Percentiles rank a stretch among this genome's conserved stretches.
These are phyloP conservation scores for Alitta virens DNA, from an alignment of 2,888 invertebrate genomes.

Conservation along the genomic window DNA sequence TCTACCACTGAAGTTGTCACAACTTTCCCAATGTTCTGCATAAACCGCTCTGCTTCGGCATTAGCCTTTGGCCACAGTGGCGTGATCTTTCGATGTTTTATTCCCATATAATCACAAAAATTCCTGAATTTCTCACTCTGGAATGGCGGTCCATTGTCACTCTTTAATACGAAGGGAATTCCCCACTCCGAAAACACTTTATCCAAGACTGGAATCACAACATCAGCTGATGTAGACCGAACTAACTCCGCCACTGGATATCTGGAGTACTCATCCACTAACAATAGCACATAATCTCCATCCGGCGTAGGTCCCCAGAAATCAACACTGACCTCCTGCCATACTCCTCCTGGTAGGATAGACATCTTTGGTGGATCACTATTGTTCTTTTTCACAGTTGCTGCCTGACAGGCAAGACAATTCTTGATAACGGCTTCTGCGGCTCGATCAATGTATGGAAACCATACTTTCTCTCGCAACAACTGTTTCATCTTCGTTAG, in stretches of 20 bases:
- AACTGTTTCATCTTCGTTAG: not conserved
- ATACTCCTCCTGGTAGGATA: conserved; percentile 4
- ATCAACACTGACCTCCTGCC: conserved; percentile 6
- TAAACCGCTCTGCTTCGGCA: not conserved
- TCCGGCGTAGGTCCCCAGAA: not conserved
- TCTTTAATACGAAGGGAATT: not conserved
- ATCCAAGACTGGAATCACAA: not conserved
- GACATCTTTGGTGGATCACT: conserved; percentile 5
- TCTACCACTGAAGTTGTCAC: too few species aligned
- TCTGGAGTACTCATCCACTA: not conserved
- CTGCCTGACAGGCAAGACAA: not conserved
- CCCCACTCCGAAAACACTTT: not conserved
- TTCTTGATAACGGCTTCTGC: not conserved
- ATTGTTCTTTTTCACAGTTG: not conserved
- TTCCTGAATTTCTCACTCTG: not conserved
- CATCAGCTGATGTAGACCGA: not conserved
- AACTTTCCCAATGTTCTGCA: too few species aligned
- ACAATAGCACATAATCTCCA: not conserved
- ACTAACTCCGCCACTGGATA: not conserved
- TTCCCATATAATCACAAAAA: not conserved
- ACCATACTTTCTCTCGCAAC: conserved; percentile 15
- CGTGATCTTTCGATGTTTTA: not conserved
- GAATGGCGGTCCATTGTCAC: not conserved
- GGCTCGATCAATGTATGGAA: not conserved
- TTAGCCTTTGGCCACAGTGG: not conserved